Conservation (phyloP, 2,888 invertebrate species). For the Sturmia bella region DNA sequence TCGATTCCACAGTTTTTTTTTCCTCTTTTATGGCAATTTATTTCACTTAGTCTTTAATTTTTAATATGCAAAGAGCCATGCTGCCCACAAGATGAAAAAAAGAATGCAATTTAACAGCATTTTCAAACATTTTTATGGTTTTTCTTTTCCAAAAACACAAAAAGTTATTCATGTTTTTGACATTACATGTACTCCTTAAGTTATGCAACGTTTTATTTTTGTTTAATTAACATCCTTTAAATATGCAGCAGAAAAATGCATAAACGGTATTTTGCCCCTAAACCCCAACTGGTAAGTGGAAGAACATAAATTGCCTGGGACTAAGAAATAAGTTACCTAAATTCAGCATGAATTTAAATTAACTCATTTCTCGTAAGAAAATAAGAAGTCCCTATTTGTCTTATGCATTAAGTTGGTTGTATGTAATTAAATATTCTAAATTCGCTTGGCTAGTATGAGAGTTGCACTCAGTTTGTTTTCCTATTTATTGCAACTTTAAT, state of each 20-base stretch:
- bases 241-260: slow-evolving; percentile 36
- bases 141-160: background rate
- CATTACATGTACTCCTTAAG: slow-evolving; percentile 31
- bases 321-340: too few species aligned
- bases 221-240: slow-evolving; percentile 61
- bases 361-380: too few species aligned
- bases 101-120: slow-evolving; percentile 2
- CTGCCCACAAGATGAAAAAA: background rate
- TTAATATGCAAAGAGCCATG: background rate
- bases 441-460: too few species aligned
- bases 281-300: too few species aligned
- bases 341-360: too few species aligned
- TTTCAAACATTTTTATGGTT: background rate
- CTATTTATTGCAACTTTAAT: background rate
- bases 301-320: too few species aligned
- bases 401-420: too few species aligned
- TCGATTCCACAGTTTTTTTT: slow-evolving; percentile 3
- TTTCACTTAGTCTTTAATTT: background rate
- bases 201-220: slow-evolving; percentile 48
- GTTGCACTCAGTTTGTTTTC: background rate
- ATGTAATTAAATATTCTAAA: too few species aligned
- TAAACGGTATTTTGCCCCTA: slow-evolving; percentile 1
- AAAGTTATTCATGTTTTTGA: slow-evolving; percentile 44
- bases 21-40: background rate
- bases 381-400: too few species aligned